Evolutionary conservation across 1,140 invertebrate genomes (phyloP), one percentile per base, ranked within the genome.

Genomic region (Popillia japonica): DNA sequence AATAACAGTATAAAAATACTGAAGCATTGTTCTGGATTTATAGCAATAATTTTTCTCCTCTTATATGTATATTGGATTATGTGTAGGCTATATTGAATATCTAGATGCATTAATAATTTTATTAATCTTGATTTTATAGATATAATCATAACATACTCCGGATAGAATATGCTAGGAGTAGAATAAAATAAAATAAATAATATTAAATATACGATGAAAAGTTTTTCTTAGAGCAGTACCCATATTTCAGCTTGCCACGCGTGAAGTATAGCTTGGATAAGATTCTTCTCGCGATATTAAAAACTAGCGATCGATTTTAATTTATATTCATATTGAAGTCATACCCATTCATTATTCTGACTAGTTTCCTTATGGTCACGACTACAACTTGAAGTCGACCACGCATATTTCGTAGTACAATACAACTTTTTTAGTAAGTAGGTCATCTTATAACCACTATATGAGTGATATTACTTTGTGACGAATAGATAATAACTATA

Each of bases 11-110:
- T 68, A 68, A 68, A 68, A 68, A 68, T 68, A 22, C 61, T 34
- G 27, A 68, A 68, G 61, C 61, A 68, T 68, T 68, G 61, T 68
- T 68, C 61, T 68, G 61, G 61, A 68, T 10, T 68, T 68, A 27
- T 68, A 68, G 61, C 22, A 68, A 68, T 68, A 22, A 68, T 68
- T 68, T 68, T 68, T 68, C 48, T 55, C 17, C 17, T 55, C 48
- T 14, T 34, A 8, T 34, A 14, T 22, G 22, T 34, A 14, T 22
- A 17, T 23, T 68, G 61, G 11, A 68, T 68, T 68, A 68, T 22
- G 61, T 68, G 22, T 27, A 68, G 61, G 61, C 11, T 68, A 55
- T 6, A 6, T 0, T n/a, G 48, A 68, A 11, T 68, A 68, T 22
- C 48, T 27, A 34, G 22, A 68, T 68, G 22, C 61, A 68, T 68